A percentile compares a stretch with the other conserved stretches of the same genome.
Evolutionary conservation across 2,888 invertebrate species (phyloP).

Genomic region (Diarsia brunnea): DNA sequence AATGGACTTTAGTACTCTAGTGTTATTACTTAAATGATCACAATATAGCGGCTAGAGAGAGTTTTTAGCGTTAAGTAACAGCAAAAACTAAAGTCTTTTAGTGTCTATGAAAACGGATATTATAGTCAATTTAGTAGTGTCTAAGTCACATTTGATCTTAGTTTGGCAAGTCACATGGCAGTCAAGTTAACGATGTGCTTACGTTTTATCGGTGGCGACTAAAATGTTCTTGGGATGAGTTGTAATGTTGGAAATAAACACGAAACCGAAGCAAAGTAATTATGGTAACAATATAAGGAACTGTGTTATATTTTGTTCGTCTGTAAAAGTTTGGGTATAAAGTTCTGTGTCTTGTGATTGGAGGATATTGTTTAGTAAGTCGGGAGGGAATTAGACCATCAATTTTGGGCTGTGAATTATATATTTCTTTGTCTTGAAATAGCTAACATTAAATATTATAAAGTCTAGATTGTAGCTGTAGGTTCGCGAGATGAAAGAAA

Average conservation of each 20-base stretch:
- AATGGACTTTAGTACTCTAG: no score
- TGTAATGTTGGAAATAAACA: constrained; percentile 53
- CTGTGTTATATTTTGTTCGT: constrained; percentile 41
- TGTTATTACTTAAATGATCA: not conserved
- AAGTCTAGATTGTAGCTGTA: not conserved
- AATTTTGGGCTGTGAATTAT: not conserved
- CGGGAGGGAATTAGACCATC: not conserved
- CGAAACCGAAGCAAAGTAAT: constrained; percentile 32
- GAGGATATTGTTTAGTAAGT: constrained; percentile 26
- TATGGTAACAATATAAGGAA: constrained; percentile 43
- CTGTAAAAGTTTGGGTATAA: constrained; percentile 47
- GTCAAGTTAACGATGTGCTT: constrained; percentile 53
- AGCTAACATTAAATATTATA: not conserved
- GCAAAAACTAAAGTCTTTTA: not conserved
- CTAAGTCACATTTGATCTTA: constrained; percentile 57
- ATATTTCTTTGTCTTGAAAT: constrained; percentile 1
- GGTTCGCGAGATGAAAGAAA: not conserved
- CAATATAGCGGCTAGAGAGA: not conserved
- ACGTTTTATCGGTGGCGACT: constrained; percentile 54
- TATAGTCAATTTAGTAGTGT: constrained; percentile 40
- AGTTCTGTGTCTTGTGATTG: constrained; percentile 42
- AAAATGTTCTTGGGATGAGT: constrained; percentile 48
- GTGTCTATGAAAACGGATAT: not conserved
- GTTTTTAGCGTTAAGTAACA: not conserved
- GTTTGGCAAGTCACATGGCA: constrained; percentile 60